Evolutionary conservation across 2,797 vertebrate species (phyloP), one percentile per base, ranked within the genome.

Genomic region (Pangasius larnaudii): DNA sequence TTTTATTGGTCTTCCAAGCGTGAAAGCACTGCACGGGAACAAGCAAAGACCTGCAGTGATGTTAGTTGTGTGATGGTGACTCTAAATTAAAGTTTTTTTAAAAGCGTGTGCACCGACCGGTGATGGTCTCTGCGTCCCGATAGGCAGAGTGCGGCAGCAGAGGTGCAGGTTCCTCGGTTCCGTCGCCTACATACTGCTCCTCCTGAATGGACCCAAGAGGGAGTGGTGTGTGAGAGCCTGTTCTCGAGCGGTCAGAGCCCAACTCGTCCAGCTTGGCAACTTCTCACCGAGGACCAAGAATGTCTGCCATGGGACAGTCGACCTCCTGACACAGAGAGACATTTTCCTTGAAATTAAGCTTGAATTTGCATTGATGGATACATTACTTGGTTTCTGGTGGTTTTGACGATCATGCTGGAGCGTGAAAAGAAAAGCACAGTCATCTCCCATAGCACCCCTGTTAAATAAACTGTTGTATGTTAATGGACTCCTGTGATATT

Each of bases 81-180:
- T 80, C 33, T 53, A n/a, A 74, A 74, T 22, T 27, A 13, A 36
- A 19, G 53, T 36, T 39, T 53, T 78, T 53, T 53, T n/a, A 67
- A 71, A 67, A n/a, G 10, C 19, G 5, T 10, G 2, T 30, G 30
- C 22, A 27, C 78, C 5, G 92, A 99, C 98, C 98, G 86, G 98
- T 99, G 96, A 99, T 98, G 95, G 98, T 99, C 96, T 97, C 97
- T 75, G 98, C 98, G 95, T 99, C 98, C 95, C 97, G 97, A 96
- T 96, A 98, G 92, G 93, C 94, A 61, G 96, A 94, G 85, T 88
- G 93, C 91, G 91, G 92, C 90, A 90, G 93, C 59, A 89, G 94
- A 91, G 96, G 91, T 77, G 94, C 94, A 72, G 89, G 82, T 89
- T 90, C 93, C 69, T 85, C 86, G 88, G 92, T 91, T 94, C 96